Conservation (phyloP, 2,113 vertebrate species). For the Sterna hirundo region DNA sequence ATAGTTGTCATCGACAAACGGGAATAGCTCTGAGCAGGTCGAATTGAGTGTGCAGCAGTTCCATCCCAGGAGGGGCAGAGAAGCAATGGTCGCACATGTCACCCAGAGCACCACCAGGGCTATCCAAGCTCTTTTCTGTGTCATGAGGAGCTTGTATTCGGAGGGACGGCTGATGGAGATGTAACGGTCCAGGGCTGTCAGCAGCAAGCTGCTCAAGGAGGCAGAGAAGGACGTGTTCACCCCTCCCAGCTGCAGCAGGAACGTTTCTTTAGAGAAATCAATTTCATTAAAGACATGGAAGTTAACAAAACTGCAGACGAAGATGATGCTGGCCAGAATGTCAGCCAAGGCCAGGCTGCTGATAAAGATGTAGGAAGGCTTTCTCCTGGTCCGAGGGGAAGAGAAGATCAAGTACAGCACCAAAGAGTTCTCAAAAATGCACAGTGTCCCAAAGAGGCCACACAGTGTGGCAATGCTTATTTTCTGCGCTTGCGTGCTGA, state of each 20-base stretch:
- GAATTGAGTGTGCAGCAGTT: conserved; percentile 78
- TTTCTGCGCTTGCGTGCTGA: conserved; percentile 63
- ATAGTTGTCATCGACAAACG: conserved; percentile 80
- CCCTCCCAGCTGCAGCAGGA: conserved; percentile 89
- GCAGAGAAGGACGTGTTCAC: conserved; percentile 87
- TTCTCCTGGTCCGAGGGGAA: conserved; percentile 73
- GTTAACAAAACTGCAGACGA: conserved; percentile 84
- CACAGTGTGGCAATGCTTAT: conserved; percentile 79
- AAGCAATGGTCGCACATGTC: conserved; percentile 74
- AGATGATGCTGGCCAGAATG: conserved; percentile 86
- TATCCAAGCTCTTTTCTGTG: conserved; percentile 74
- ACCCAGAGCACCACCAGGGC: conserved; percentile 82
- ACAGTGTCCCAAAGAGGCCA: conserved; percentile 80
- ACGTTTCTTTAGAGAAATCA: conserved; percentile 61
- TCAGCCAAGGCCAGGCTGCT: conserved; percentile 89
- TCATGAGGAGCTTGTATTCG: conserved; percentile 84
- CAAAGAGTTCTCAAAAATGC: conserved; percentile 82
- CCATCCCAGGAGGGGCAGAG: conserved; percentile 90
- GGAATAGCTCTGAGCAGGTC: conserved; percentile 85
- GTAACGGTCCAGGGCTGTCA: conserved; percentile 91
- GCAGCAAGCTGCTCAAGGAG: conserved; percentile 90
- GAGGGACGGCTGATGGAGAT: conserved; percentile 84
- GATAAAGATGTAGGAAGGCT: conserved; percentile 90
- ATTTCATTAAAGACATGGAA: conserved; percentile 82
- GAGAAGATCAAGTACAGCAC: conserved; percentile 83